These are phyloP conservation scores for Nyleta sp. DNA, from an alignment of 2,888 invertebrate species.

Conservation along the genomic window DNA sequence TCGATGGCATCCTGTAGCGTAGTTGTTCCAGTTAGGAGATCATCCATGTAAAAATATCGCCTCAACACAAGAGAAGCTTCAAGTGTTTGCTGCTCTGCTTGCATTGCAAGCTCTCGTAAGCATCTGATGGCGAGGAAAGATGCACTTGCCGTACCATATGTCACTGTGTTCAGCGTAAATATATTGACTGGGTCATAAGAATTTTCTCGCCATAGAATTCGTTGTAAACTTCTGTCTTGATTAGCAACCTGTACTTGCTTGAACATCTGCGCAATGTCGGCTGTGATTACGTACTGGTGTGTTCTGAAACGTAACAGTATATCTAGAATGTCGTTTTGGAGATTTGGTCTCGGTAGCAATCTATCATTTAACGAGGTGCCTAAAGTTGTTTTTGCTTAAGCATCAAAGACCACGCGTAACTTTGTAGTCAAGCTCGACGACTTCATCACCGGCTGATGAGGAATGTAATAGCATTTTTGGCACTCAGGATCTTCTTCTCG, in stretches of 20 bases:
- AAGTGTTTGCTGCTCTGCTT: no score
- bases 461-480: neutral
- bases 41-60: neutral
- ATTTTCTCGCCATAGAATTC: neutral
- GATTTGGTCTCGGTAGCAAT: neutral
- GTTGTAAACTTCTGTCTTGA: constrained; percentile 6
- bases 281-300: neutral
- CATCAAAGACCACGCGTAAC: neutral
- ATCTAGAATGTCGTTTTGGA: neutral
- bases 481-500: neutral
- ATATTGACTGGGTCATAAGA: neutral
- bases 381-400: constrained; percentile 7
- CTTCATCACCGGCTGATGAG: neutral
- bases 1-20: neutral
- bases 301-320: neutral
- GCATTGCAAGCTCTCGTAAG: neutral
- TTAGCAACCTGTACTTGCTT: neutral
- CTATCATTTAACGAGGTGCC: constrained; percentile 11
- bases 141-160: neutral
- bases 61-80: neutral
- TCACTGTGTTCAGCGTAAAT: neutral
- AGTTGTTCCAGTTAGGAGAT: neutral
- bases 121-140: neutral
- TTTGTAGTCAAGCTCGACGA: neutral
- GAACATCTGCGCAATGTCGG: constrained; percentile 4